Evolutionary conservation across 2,888 invertebrate genomes (phyloP), one percentile per base, ranked within the genome.

Genomic region (Eutolmus rufibarbis): DNA sequence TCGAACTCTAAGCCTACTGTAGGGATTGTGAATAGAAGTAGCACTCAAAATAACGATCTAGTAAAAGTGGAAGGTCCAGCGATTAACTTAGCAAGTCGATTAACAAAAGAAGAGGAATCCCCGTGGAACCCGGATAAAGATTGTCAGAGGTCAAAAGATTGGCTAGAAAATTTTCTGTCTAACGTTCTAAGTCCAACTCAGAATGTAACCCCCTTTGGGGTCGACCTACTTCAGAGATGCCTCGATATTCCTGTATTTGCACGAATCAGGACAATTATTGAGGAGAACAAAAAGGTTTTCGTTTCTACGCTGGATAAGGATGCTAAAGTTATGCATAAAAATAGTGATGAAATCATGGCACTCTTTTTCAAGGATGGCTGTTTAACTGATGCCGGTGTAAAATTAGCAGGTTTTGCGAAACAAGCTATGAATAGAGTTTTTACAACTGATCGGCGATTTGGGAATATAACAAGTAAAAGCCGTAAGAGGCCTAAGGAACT

Each of bases 111-210:
- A 9, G 28, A 66, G 1, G 66, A 66, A 51, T 51, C 51, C 19
- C 51, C 51, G 5, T 51, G 51, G 51, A 66, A 66, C 9, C 34
- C 31, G 23, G 51, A 16, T 7, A 76, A 51, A 31, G 77, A 86
- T 19, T 37, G 43, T 16, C 16, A 86, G 31, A 19, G 28, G 1
- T 19, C 31, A 7, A 77, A 56, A n/a, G 89, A 89, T 56, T 91
- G 90, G 91, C 88, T 91, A 12, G 90, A 90, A 2, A 89, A 89
- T 88, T 91, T 90, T 77, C 74, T 91, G 14, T 89, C 89, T 12
- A 89, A 90, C 51, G 90, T 91, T 87, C 88, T 90, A 19, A 90
- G 89, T 86, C 89, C 90, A 0, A 89, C 89, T n/a, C 90, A 90
- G 85, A 57, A 40, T n/a, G 78, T 78, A 34, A 57, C 78, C 0